A percentile compares a stretch with the other conserved stretches of the same genome.
phyloP scores from a whole-genome alignment of 1,140 invertebrate genomes.

The Sitobion miscanthi region DNA sequence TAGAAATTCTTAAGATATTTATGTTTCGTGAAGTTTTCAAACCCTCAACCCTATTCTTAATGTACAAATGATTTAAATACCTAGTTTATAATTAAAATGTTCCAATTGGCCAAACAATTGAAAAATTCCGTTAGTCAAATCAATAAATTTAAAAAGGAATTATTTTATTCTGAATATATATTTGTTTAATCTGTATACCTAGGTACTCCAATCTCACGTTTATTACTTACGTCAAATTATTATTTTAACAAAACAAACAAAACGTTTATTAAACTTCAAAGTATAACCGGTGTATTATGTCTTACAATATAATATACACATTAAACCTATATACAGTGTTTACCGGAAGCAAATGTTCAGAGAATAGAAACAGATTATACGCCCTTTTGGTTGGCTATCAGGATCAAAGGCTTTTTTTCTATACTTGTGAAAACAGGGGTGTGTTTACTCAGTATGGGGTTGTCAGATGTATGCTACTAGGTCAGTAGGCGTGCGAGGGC shows the following conservation, averaged over 20 bases:
- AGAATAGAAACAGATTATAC: background rate
- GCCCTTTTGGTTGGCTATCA: background rate
- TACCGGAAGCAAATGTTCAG: background rate
- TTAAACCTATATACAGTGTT: background rate
- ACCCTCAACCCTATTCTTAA: background rate
- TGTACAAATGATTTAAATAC: background rate
- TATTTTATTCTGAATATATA: background rate
- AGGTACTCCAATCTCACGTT: background rate
- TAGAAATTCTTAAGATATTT: background rate
- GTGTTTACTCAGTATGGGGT: slow-evolving; percentile 35
- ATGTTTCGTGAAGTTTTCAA: background rate
- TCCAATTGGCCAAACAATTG: background rate
- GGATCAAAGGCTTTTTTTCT: slow-evolving; percentile 23
- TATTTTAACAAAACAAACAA: background rate
- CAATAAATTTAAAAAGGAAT: background rate
- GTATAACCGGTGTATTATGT: background rate
- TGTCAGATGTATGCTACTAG: slow-evolving; percentile 32
- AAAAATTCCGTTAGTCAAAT: background rate
- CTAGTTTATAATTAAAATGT: background rate
- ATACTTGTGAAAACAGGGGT: background rate
- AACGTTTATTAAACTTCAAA: background rate
- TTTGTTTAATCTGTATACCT: background rate
- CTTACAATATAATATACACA: background rate
- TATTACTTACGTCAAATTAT: background rate
- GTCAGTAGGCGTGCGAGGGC: slow-evolving; percentile 33